phyloP scores from a whole-genome alignment of 2,888 invertebrate genomes.

The Diarsia mendica region DNA sequence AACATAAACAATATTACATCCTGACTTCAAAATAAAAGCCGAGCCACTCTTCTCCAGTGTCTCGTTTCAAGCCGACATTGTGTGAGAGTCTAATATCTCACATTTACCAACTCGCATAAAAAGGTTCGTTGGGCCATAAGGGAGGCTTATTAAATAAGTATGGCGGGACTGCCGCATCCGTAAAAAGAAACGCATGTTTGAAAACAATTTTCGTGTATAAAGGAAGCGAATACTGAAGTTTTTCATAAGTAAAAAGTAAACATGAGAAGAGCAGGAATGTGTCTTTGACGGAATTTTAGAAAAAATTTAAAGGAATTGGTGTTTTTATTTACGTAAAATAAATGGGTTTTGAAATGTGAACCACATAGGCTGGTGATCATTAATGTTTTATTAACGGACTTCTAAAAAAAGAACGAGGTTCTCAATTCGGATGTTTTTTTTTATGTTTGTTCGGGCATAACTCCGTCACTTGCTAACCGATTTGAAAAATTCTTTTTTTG shows the following conservation, averaged over 20 bases:
- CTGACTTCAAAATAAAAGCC: conserved; percentile 43
- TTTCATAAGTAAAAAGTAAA: conserved; percentile 41
- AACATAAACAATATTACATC: conserved; percentile 23
- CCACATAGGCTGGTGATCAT: neutral
- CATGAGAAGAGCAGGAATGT: neutral
- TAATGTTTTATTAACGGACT: too few species aligned
- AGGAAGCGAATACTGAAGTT: conserved; percentile 36
- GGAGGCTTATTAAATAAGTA: conserved; percentile 63
- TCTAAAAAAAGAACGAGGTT: too few species aligned
- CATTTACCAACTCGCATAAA: conserved; percentile 57
- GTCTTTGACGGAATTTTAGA: conserved; percentile 9
- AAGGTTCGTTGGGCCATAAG: conserved; percentile 54
- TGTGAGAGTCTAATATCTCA: conserved; percentile 54
- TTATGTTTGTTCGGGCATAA: too few species aligned
- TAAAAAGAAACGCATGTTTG: conserved; percentile 58
- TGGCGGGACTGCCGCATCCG: conserved; percentile 48
- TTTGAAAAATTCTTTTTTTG: too few species aligned
- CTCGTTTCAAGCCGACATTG: conserved; percentile 21
- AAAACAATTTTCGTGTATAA: conserved; percentile 55
- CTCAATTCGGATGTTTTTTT: too few species aligned
- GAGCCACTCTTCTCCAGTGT: conserved; percentile 33
- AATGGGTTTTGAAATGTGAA: neutral
- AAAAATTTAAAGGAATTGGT: neutral
- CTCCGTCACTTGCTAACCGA: too few species aligned
- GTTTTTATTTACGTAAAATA: neutral